These are phyloP conservation scores for Falco novaeseelandiae DNA, from an alignment of 2,797 vertebrate genomes.

Conservation along the genomic window DNA sequence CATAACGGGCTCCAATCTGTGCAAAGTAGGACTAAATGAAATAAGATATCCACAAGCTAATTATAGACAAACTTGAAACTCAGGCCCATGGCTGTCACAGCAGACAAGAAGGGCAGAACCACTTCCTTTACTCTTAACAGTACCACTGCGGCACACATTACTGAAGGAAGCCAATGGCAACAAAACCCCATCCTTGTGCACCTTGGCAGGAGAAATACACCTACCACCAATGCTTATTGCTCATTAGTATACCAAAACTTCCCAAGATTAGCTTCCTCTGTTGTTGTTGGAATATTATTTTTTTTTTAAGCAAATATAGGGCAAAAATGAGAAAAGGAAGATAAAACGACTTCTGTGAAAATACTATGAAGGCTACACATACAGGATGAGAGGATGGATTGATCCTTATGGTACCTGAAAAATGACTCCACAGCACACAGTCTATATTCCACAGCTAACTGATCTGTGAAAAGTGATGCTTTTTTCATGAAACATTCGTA, in stretches of 20 bases:
- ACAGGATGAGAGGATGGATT: not conserved
- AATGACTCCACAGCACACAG: not conserved
- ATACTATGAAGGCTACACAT: not conserved
- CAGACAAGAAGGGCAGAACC: not conserved
- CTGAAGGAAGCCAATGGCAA: not conserved
- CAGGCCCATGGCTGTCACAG: accelerated
- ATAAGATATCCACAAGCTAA: not conserved
- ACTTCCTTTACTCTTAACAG: not conserved
- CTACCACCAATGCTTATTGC: not conserved
- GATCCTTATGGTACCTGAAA: accelerated
- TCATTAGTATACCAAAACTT: not conserved
- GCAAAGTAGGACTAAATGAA: not conserved
- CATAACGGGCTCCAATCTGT: not conserved
- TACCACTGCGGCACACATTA: not conserved
- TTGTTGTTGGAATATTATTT: too few species aligned
- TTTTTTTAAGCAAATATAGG: not conserved
- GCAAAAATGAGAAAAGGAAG: not conserved
- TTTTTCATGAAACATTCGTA: not conserved
- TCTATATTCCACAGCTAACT: not conserved
- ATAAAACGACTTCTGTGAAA: not conserved
- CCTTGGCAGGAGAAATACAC: not conserved
- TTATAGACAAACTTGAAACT: not conserved
- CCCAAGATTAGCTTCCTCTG: accelerated
- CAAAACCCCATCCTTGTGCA: not conserved
- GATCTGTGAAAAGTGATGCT: not conserved